Percentiles rank a stretch among this genome's conserved stretches.
Conservation (phyloP, 2,888 invertebrate genomes). For the Andricus curvator region DNA sequence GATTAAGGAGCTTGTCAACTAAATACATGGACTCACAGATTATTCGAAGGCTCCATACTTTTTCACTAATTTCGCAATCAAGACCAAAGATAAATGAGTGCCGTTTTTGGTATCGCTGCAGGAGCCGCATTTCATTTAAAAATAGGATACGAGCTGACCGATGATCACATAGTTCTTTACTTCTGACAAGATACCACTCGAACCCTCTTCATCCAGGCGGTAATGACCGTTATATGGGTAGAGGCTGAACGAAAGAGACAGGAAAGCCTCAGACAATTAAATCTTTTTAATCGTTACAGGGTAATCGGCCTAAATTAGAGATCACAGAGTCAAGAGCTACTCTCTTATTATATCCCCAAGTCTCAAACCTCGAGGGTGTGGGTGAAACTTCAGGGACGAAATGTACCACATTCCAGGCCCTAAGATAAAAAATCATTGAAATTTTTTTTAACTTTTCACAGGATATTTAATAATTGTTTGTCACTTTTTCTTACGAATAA, state of each 20-base stretch:
- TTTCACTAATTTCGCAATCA: constrained; percentile 8
- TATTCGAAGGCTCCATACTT: constrained; percentile 3
- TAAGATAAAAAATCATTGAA: too few relatives aligned
- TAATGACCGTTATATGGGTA: constrained; percentile 59
- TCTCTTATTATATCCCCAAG: constrained; percentile 59
- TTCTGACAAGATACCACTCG: constrained; percentile 57
- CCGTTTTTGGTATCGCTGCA: constrained; percentile 21
- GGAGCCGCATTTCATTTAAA: constrained; percentile 29
- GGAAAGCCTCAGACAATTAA: constrained; percentile 69
- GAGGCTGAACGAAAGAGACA: constrained; percentile 54
- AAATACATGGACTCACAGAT: background rate
- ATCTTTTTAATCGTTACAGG: constrained; percentile 73
- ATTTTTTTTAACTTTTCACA: too few relatives aligned
- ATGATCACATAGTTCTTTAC: constrained; percentile 28
- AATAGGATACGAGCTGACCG: constrained; percentile 26
- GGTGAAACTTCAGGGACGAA: background rate
- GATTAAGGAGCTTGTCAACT: background rate
- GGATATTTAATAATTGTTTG: too few relatives aligned
- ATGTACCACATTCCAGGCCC: background rate
- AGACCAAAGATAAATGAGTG: constrained; percentile 14
- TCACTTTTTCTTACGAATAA: too few relatives aligned
- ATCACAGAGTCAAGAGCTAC: constrained; percentile 48
- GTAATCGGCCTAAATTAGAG: constrained; percentile 75
- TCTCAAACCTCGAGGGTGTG: constrained; percentile 37
- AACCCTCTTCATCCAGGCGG: constrained; percentile 58